Evolutionary conservation across 2,113 vertebrate genomes (phyloP).

Genomic region (Brachypodius melanocephalos): DNA sequence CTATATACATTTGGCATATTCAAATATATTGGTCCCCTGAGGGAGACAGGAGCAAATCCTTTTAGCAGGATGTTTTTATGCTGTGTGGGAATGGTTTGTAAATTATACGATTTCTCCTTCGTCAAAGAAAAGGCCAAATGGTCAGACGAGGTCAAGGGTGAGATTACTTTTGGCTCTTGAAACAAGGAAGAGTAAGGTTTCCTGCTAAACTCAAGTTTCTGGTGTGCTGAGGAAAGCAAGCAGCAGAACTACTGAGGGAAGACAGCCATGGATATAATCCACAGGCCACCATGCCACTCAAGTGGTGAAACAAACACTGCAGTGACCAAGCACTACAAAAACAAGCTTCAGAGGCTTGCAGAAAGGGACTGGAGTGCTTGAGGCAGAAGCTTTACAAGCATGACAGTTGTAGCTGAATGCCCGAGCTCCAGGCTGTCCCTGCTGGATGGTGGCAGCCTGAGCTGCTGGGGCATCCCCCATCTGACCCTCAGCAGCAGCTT

Average conservation of each 20-base stretch:
- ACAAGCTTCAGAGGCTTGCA: background rate
- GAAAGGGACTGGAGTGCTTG: background rate
- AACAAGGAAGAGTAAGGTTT: background rate
- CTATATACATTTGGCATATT: background rate
- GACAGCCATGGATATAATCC: background rate
- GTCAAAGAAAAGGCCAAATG: background rate
- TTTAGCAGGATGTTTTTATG: background rate
- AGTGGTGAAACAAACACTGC: background rate
- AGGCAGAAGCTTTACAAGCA: background rate
- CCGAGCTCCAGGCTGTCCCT: background rate
- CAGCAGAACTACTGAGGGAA: background rate
- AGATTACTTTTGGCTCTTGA: background rate
- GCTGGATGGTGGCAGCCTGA: background rate
- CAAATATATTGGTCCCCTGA: background rate
- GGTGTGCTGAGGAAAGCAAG: background rate
- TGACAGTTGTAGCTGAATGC: fast-evolving
- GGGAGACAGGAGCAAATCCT: background rate
- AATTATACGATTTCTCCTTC: background rate
- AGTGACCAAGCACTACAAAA: background rate
- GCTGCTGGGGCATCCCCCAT: fast-evolving
- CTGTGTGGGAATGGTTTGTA: background rate
- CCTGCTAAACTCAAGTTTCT: background rate
- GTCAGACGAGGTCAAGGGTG: background rate
- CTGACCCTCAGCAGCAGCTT: background rate
- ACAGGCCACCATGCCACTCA: background rate